Conservation (phyloP, 2,113 vertebrate species). For the Tragelaphus buxtoni region DNA sequence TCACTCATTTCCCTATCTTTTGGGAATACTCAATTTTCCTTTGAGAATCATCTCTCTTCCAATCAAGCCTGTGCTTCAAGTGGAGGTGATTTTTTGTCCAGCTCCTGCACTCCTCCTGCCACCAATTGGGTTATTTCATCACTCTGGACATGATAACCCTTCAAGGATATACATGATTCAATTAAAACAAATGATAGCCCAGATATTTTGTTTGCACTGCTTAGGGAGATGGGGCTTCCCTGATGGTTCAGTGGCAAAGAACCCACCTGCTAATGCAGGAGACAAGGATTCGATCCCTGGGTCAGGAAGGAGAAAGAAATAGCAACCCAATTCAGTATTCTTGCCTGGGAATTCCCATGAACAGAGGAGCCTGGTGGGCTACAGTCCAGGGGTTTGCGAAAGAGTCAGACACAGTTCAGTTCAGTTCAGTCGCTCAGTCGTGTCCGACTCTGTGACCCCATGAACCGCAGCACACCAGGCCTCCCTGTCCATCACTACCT, state of each 20-base stretch:
- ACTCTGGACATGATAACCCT: background rate
- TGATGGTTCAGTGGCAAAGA: background rate
- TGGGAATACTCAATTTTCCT: background rate
- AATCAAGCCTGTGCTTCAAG: background rate
- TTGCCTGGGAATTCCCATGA: background rate
- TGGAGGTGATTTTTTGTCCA: background rate
- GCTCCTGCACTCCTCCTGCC: background rate
- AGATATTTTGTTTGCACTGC: background rate
- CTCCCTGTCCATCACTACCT: too few species aligned
- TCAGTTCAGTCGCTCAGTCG: too few species aligned
- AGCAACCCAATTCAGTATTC: background rate
- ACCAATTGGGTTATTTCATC: background rate
- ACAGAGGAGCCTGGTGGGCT: background rate
- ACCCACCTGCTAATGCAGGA: background rate
- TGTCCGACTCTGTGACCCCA: too few species aligned
- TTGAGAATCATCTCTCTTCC: background rate
- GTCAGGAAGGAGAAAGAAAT: background rate
- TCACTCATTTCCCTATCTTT: background rate
- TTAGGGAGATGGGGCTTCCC: background rate
- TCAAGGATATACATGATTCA: background rate
- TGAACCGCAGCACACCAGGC: rapidly evolving
- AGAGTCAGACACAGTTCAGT: background rate
- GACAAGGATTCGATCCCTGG: background rate
- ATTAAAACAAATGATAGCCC: background rate
- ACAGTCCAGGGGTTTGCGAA: background rate